These are phyloP conservation scores for Orgyia antiqua DNA, from an alignment of 2,888 invertebrate species.

Conservation along the genomic window DNA sequence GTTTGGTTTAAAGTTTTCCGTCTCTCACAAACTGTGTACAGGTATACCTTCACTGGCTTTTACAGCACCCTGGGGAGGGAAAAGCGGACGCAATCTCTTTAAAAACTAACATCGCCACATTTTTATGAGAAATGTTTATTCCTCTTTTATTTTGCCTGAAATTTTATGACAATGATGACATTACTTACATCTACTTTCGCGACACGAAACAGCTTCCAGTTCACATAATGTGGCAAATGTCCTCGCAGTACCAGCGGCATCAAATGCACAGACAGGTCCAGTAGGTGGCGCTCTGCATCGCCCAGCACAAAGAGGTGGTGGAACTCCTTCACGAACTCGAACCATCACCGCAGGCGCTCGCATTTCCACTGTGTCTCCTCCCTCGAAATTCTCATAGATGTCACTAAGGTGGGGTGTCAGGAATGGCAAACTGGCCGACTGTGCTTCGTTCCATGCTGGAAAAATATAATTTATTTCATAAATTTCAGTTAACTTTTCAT, in stretches of 20 bases:
- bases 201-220: conserved; percentile 75
- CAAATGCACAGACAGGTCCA: conserved; percentile 79
- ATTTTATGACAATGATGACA: too few relatives aligned
- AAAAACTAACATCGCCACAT: too few relatives aligned
- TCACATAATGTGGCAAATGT: conserved; percentile 79
- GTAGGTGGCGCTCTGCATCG: conserved; percentile 57
- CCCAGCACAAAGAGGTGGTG: conserved; percentile 63
- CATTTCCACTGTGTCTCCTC: conserved; percentile 31
- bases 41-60: too few relatives aligned
- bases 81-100: too few relatives aligned
- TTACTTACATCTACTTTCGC: conserved; percentile 78
- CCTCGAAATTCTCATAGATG: conserved; percentile 41
- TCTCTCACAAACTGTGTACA: too few relatives aligned
- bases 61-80: too few relatives aligned
- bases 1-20: too few relatives aligned
- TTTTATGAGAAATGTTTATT: too few relatives aligned
- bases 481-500: background rate
- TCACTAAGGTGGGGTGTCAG: conserved; percentile 46
- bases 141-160: too few relatives aligned
- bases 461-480: conserved; percentile 11
- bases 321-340: conserved; percentile 59
- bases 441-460: conserved; percentile 54
- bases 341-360: conserved; percentile 38
- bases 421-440: conserved; percentile 53
- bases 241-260: conserved; percentile 73